Evolutionary conservation across 2,797 vertebrate species (phyloP).

Genomic region (Enteromius radiatus): DNA sequence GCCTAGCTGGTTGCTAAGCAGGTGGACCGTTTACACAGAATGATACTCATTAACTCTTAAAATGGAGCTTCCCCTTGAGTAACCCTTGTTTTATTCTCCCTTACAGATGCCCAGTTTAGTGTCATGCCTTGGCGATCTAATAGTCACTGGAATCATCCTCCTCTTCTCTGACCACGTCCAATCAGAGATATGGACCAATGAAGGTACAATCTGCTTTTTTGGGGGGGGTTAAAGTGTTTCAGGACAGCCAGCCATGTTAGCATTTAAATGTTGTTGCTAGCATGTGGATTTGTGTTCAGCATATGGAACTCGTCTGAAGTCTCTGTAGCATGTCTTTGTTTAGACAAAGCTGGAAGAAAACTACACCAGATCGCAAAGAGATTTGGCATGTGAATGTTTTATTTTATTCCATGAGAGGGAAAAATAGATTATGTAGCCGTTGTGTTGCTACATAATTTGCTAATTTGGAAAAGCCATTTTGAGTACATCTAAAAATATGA

Average conservation of each 20-base stretch:
- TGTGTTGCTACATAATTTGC: no score
- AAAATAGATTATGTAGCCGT: no score
- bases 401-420: background rate
- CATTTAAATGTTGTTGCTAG: conserved; percentile 23
- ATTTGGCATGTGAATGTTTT: conserved; percentile 8
- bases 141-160: conserved; percentile 78
- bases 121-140: conserved; percentile 77
- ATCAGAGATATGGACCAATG: conserved; percentile 76
- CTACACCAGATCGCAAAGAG: conserved; percentile 31
- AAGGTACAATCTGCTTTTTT: conserved; percentile 74
- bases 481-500: background rate
- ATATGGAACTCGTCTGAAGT: conserved; percentile 36
- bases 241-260: conserved; percentile 45
- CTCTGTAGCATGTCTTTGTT: conserved; percentile 17
- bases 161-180: conserved; percentile 66
- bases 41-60: background rate
- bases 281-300: conserved; percentile 20
- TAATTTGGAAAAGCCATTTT: background rate
- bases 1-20: conserved; percentile 48
- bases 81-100: conserved; percentile 13
- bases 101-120: conserved; percentile 78
- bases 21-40: conserved; percentile 37
- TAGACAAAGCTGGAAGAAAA: conserved; percentile 19
- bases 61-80: conserved; percentile 17
- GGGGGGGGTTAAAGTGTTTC: background rate